Conservation (phyloP, 2,113 vertebrate genomes). For the Plecturocebus donacophilus region DNA sequence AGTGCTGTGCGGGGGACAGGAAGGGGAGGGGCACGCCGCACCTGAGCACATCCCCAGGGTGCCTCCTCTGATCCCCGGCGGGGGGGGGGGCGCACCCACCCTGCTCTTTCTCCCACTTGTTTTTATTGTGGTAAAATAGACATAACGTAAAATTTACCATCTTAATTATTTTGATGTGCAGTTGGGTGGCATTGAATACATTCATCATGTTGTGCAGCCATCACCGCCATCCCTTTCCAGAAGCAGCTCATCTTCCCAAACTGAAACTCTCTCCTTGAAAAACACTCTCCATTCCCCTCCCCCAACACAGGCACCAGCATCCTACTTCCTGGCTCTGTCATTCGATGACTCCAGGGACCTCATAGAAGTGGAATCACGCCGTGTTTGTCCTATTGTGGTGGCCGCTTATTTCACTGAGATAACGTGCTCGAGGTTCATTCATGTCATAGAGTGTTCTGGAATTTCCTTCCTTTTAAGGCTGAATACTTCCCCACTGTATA, state of each 20-base stretch:
- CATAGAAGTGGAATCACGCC: neutral
- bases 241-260: neutral
- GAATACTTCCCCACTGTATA: rapidly evolving
- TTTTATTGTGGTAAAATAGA: neutral
- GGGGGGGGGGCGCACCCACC: neutral
- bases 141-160: neutral
- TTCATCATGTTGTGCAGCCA: neutral
- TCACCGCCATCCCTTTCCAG: neutral
- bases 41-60: neutral
- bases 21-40: neutral
- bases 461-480: neutral
- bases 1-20: neutral
- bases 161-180: neutral
- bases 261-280: neutral
- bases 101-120: neutral
- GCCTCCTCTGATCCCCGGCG: neutral
- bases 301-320: neutral
- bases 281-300: neutral
- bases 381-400: neutral
- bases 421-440: neutral
- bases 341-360: neutral
- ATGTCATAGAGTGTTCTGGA: rapidly evolving
- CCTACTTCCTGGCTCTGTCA: neutral
- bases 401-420: neutral
- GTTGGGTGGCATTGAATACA: neutral